Percentiles rank a stretch among this genome's conserved stretches.
Evolutionary conservation across 2,797 vertebrate species (phyloP).

Genomic region (Tympanoctomys barrerae): DNA sequence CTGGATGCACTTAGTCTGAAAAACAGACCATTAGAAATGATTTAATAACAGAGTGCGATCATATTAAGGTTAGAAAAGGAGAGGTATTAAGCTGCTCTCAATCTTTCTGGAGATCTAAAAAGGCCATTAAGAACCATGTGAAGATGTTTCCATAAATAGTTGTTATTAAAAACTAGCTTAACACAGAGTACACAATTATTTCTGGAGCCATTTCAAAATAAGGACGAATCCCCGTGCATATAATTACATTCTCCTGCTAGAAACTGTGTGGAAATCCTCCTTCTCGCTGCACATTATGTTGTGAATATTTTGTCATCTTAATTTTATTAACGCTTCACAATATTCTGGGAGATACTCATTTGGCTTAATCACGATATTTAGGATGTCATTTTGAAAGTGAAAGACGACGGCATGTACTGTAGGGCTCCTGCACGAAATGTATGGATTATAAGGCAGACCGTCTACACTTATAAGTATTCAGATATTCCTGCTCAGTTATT

Average conservation of each 20-base stretch:
- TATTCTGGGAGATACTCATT: constrained; percentile 43
- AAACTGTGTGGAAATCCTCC: not conserved
- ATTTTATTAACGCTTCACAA: constrained; percentile 48
- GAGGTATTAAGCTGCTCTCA: constrained; percentile 50
- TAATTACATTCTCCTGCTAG: not conserved
- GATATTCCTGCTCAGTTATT: constrained; percentile 55
- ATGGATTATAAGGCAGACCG: constrained; percentile 51
- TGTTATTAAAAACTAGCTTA: constrained; percentile 65
- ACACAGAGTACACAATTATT: not conserved
- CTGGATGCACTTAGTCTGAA: constrained; percentile 57
- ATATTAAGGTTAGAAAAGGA: constrained; percentile 54
- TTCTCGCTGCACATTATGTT: not conserved
- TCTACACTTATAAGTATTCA: constrained; percentile 65
- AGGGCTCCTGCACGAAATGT: constrained; percentile 25
- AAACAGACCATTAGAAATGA: constrained; percentile 69
- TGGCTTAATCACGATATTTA: constrained; percentile 52
- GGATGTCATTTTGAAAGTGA: constrained; percentile 45
- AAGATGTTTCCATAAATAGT: constrained; percentile 71
- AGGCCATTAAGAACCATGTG: constrained; percentile 42
- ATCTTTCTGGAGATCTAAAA: constrained; percentile 45
- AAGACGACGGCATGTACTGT: constrained; percentile 6
- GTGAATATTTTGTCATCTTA: constrained; percentile 49
- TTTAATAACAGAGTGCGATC: constrained; percentile 69
- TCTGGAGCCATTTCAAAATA: constrained; percentile 56
- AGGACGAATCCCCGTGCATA: constrained; percentile 20